These are phyloP conservation scores for Acanthis flammea DNA, from an alignment of 2,797 vertebrate genomes.

Conservation along the genomic window DNA sequence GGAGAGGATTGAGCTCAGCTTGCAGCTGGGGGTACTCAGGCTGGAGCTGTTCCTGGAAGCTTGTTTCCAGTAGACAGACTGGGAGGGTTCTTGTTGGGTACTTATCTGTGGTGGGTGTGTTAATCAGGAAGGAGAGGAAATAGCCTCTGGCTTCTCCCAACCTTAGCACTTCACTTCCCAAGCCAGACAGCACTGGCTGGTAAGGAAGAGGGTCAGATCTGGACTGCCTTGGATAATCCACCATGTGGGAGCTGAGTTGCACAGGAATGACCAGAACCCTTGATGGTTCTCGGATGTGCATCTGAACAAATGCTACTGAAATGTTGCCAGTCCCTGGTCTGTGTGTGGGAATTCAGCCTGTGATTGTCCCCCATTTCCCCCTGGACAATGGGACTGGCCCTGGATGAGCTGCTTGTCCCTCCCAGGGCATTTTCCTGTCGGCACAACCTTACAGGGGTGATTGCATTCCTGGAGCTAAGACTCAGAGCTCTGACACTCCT, in stretches of 20 bases:
- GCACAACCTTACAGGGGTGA: background rate
- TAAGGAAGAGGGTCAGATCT: background rate
- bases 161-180: accelerated
- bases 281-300: background rate
- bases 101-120: background rate
- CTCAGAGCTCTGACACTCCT: background rate
- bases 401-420: background rate
- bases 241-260: background rate
- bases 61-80: background rate
- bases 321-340: accelerated
- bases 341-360: background rate
- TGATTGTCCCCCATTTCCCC: background rate
- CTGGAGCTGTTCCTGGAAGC: background rate
- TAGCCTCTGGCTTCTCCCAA: background rate
- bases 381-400: background rate
- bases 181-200: background rate
- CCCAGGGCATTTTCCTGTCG: accelerated
- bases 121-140: background rate
- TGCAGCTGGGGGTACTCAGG: background rate
- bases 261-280: background rate
- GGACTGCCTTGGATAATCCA: background rate
- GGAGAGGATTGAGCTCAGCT: background rate
- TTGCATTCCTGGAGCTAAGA: background rate
- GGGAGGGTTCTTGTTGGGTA: accelerated
- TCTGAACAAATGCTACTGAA: background rate